A percentile compares a stretch with the other conserved stretches of the same genome.
Conservation (phyloP, 2,888 invertebrate genomes). For the Helobdella robusta region DNA sequence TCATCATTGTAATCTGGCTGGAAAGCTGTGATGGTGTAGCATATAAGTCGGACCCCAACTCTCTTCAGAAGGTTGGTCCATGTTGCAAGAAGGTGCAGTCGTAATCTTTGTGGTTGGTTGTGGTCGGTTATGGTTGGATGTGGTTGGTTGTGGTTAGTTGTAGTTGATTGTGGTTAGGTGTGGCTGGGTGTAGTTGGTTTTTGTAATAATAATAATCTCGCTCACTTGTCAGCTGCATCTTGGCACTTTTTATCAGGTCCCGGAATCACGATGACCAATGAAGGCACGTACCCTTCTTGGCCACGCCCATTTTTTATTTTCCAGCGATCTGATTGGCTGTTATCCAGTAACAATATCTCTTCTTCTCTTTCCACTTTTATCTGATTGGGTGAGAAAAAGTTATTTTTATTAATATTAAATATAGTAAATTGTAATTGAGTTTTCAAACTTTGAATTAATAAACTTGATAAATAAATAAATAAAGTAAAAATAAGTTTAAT, state of each 20-base stretch:
- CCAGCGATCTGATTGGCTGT: conserved; percentile 32
- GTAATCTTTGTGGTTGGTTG: conserved; percentile 37
- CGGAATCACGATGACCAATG: conserved; percentile 34
- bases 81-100: conserved; percentile 43
- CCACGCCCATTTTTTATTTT: conserved; percentile 33
- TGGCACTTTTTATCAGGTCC: conserved; percentile 33
- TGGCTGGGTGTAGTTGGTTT: too few species aligned
- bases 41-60: conserved; percentile 45
- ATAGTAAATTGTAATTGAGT: too few species aligned
- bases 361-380: conserved; percentile 31
- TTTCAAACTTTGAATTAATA: not conserved
- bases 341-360: conserved; percentile 35
- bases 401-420: too few species aligned
- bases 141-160: too few species aligned
- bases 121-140: too few species aligned
- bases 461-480: not conserved
- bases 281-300: conserved; percentile 33
- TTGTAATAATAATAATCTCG: too few species aligned
- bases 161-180: too few species aligned
- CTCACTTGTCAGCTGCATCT: conserved; percentile 34
- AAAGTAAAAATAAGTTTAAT: not conserved
- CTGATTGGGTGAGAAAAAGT: conserved; percentile 27
- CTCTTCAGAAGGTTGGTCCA: conserved; percentile 47
- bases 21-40: conserved; percentile 45
- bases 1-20: conserved; percentile 43